These are phyloP conservation scores for Eubasilissa splendida DNA, from an alignment of 2,888 invertebrate species.

Conservation along the genomic window DNA sequence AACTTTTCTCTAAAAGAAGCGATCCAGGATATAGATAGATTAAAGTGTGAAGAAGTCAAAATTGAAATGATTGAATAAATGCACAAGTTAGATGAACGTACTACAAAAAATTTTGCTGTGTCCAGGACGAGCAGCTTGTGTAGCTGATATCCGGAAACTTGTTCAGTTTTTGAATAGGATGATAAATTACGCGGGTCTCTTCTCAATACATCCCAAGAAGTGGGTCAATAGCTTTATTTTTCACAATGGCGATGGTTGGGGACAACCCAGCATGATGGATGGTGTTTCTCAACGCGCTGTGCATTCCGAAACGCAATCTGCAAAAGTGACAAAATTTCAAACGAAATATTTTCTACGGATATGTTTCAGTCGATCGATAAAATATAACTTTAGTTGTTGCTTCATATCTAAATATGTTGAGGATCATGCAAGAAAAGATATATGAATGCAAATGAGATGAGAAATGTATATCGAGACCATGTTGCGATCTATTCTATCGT, in stretches of 20 bases:
- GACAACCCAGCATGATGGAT: conserved; percentile 25
- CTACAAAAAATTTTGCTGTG: conserved; percentile 19
- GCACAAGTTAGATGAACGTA: neutral
- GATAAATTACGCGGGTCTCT: conserved; percentile 54
- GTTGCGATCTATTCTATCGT: no score
- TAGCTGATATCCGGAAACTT: conserved; percentile 54
- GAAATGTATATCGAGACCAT: no score
- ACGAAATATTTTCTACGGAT: neutral
- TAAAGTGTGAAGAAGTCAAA: no score
- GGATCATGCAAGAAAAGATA: no score
- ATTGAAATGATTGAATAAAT: neutral
- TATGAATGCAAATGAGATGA: no score
- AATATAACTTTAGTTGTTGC: no score
- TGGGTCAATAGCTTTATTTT: conserved; percentile 57
- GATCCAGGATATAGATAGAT: no score
- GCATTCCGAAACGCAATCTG: conserved; percentile 22
- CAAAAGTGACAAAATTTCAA: neutral
- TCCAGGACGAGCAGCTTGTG: conserved; percentile 15
- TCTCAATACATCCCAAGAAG: conserved; percentile 52
- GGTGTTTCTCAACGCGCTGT: neutral
- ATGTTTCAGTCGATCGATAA: neutral
- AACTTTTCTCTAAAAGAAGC: no score
- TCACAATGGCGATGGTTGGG: conserved; percentile 40
- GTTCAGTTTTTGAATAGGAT: conserved; percentile 54
- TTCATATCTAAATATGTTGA: no score